A percentile compares a stretch with the other conserved stretches of the same genome.
phyloP scores from a whole-genome alignment of 2,113 vertebrate genomes.

The Nymphicus hollandicus region DNA sequence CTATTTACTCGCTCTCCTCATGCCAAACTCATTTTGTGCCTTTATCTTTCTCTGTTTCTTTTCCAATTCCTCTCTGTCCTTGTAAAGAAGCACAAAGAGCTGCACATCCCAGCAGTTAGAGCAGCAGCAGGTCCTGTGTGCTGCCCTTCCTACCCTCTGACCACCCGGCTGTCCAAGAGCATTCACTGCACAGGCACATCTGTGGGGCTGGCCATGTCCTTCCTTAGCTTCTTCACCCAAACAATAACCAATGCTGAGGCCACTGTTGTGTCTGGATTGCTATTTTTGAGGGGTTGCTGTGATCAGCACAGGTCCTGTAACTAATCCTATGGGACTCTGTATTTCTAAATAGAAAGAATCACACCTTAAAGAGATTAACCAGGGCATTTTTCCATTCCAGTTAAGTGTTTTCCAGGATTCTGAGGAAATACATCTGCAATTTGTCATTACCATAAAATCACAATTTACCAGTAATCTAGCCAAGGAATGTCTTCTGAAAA shows the following conservation, averaged over 20 bases:
- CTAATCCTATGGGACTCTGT: background rate
- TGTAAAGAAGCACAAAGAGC: background rate
- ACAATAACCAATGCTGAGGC: background rate
- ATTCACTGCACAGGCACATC: accelerated
- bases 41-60: background rate
- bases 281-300: background rate
- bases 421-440: slow-evolving; percentile 10
- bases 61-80: background rate
- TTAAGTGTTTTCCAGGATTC: background rate
- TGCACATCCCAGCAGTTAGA: background rate
- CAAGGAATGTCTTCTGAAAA: slow-evolving; percentile 17
- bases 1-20: background rate
- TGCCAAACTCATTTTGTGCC: background rate
- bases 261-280: background rate
- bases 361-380: background rate
- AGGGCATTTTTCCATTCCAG: background rate
- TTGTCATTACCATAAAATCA: background rate
- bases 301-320: background rate
- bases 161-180: accelerated
- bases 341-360: background rate
- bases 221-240: background rate
- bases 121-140: background rate
- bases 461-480: background rate
- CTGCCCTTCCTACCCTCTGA: background rate
- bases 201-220: background rate